Evolutionary conservation across 1,140 invertebrate genomes (phyloP).

Genomic region (Drosophila kurseongensis): DNA sequence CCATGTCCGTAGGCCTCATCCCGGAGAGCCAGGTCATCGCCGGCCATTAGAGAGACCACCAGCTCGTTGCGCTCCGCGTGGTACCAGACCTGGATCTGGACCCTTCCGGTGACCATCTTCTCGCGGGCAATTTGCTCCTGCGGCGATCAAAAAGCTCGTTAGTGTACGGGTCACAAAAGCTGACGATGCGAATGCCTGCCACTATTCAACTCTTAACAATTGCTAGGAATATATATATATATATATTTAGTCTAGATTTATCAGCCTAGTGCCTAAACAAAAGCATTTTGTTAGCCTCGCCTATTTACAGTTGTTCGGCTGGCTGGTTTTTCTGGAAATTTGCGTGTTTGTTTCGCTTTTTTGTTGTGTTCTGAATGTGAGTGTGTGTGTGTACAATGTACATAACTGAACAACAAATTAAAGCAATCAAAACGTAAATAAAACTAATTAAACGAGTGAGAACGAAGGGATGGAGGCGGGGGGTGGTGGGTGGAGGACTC

Average conservation of each 20-base stretch:
- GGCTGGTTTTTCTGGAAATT: conserved; percentile 11
- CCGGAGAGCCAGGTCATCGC: conserved; percentile 91
- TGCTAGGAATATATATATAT: conserved; percentile 17
- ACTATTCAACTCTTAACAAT: conserved; percentile 19
- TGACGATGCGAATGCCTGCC: conserved; percentile 13
- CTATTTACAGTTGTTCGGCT: conserved; percentile 63
- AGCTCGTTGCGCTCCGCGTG: conserved; percentile 92
- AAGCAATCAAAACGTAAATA: conserved; percentile 77
- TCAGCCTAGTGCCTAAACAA: conserved; percentile 36
- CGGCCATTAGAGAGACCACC: conserved; percentile 92
- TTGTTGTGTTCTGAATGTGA: conserved; percentile 25
- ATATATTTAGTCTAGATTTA: conserved; percentile 24
- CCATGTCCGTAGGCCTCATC: conserved; percentile 91
- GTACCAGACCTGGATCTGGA: conserved; percentile 95
- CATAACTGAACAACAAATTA: conserved; percentile 75
- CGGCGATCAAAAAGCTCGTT: conserved; percentile 47
- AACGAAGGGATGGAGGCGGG: conserved; percentile 29
- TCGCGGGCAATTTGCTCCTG: conserved; percentile 91
- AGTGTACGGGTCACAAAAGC: conserved; percentile 15
- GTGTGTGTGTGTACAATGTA: conserved; percentile 51
- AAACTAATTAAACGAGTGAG: conserved; percentile 75
- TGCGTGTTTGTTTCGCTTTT: conserved; percentile 21
- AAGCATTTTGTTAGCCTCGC: conserved; percentile 33
- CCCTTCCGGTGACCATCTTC: conserved; percentile 89
- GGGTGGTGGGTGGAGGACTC: conserved; percentile 3